phyloP scores from a whole-genome alignment of 2,888 invertebrate species.

The Parthenolecanium corni region DNA sequence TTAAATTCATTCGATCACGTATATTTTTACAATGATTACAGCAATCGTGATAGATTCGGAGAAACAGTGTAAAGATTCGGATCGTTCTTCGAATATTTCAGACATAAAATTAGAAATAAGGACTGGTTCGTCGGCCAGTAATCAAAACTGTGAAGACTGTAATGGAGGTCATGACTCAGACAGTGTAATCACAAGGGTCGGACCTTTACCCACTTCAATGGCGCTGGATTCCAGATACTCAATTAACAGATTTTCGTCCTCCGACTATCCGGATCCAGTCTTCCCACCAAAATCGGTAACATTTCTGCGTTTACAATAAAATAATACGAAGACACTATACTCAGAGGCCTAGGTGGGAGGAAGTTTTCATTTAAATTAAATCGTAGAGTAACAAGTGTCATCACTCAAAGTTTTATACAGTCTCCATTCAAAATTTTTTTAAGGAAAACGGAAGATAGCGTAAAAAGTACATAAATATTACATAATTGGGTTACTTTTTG shows the following conservation, averaged over 20 bases:
- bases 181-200: constrained; percentile 43
- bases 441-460: no score
- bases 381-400: no score
- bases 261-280: constrained; percentile 65
- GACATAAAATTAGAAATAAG: constrained; percentile 81
- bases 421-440: no score
- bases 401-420: no score
- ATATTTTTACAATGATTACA: neutral
- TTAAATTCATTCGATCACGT: no score
- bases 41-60: constrained; percentile 25
- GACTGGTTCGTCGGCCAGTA: constrained; percentile 61
- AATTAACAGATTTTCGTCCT: constrained; percentile 54
- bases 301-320: constrained; percentile 22
- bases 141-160: constrained; percentile 41
- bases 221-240: constrained; percentile 41
- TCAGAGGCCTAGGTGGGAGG: no score
- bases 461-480: no score
- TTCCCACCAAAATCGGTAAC: constrained; percentile 56
- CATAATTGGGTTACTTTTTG: no score
- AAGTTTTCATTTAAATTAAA: no score
- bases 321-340: no score
- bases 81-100: constrained; percentile 82
- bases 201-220: constrained; percentile 66
- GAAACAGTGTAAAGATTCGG: constrained; percentile 47
- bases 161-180: constrained; percentile 53